Conservation (phyloP, 2,113 vertebrate genomes). For the Sinocyclocheilus rhinocerous region DNA sequence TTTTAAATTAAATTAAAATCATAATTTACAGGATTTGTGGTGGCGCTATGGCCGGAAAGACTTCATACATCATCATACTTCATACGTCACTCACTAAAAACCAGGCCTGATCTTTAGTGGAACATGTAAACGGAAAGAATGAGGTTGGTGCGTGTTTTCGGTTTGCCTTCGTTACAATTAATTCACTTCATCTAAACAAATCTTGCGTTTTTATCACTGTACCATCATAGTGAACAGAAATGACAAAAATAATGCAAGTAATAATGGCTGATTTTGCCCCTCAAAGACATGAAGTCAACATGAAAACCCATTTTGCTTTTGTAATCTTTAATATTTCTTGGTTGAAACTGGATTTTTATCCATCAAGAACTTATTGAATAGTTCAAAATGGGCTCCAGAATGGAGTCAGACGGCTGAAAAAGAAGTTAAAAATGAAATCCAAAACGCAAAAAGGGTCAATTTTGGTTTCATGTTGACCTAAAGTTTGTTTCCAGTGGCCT, state of each 20-base stretch:
- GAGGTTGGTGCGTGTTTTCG: constrained; percentile 50
- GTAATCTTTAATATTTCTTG: not conserved
- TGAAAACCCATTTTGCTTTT: not conserved
- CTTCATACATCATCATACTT: constrained; percentile 74
- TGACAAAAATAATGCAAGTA: not conserved
- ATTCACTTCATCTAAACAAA: no score
- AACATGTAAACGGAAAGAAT: constrained; percentile 78
- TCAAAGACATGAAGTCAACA: not conserved
- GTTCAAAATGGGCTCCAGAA: no score
- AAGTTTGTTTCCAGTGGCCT: constrained; percentile 20
- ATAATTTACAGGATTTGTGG: constrained; percentile 91
- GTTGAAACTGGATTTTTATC: not conserved
- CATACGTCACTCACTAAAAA: constrained; percentile 61
- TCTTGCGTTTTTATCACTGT: not conserved
- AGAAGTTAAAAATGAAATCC: no score
- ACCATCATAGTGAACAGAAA: not conserved
- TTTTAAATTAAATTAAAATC: constrained; percentile 72
- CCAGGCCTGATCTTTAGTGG: constrained; percentile 74
- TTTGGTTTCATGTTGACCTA: not conserved
- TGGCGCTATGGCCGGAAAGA: constrained; percentile 81
- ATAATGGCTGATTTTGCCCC: constrained; percentile 16
- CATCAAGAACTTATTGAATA: no score
- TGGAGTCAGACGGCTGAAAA: no score
- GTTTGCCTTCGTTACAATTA: no score
- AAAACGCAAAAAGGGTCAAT: no score